Percentiles rank a stretch among this genome's conserved stretches.
These are phyloP conservation scores for Drosophila limbata DNA, from an alignment of 2,888 invertebrate genomes.

Conservation along the genomic window DNA sequence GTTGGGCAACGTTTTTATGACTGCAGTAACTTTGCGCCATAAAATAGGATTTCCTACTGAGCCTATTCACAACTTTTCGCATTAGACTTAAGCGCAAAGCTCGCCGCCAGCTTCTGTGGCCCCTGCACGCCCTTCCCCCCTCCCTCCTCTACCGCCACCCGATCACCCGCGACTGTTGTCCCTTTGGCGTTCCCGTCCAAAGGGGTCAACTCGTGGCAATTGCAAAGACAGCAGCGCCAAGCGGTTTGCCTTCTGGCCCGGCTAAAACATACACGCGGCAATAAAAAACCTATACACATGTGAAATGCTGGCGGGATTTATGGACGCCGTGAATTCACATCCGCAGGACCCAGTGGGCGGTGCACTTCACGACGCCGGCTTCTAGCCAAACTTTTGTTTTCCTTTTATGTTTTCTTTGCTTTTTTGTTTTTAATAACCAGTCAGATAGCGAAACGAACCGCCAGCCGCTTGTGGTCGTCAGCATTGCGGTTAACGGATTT, in stretches of 20 bases:
- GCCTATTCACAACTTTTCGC: constrained; percentile 81
- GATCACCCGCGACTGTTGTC: constrained; percentile 15
- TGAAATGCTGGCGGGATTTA: constrained; percentile 75
- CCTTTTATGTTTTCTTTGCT: constrained; percentile 13
- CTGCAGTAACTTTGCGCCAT: constrained; percentile 80
- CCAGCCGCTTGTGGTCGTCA: constrained; percentile 63
- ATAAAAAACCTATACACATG: constrained; percentile 78
- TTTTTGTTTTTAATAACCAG: constrained; percentile 75
- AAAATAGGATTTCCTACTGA: constrained; percentile 81
- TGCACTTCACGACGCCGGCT: constrained; percentile 17
- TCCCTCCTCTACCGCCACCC: not conserved
- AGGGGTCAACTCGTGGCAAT: constrained; percentile 59
- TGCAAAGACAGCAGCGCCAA: constrained; percentile 61
- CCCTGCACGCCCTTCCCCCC: constrained; percentile 4
- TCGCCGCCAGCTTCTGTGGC: constrained; percentile 59
- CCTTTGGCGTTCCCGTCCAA: constrained; percentile 16
- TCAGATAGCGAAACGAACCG: constrained; percentile 56
- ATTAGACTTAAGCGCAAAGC: constrained; percentile 82
- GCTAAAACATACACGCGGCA: constrained; percentile 53
- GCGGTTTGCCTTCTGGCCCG: constrained; percentile 43
- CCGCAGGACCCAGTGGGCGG: constrained; percentile 22
- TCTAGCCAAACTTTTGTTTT: constrained; percentile 46
- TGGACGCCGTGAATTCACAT: constrained; percentile 62
- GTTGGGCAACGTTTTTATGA: constrained; percentile 74
- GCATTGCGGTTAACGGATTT: constrained; percentile 60